phyloP scores from a whole-genome alignment of 2,888 invertebrate species.

The Plebejus anna region DNA sequence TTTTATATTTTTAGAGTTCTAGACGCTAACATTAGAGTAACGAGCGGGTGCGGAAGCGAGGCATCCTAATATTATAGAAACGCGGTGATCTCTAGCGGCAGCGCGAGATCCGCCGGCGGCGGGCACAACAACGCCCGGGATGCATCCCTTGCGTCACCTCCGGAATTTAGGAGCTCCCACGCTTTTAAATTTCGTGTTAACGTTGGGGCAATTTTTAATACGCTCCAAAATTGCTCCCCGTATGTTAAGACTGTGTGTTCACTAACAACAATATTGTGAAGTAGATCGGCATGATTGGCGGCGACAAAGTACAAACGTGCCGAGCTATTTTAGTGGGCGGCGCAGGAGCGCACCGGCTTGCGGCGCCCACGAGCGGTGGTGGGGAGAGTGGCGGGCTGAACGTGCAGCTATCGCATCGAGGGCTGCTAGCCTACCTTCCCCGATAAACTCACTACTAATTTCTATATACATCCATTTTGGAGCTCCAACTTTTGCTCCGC shows the following conservation, averaged over 20 bases:
- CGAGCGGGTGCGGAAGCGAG: conserved; percentile 14
- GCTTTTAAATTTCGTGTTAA: conserved; percentile 22
- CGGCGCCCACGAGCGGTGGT: not conserved
- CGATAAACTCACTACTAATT: no score
- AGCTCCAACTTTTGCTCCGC: not conserved
- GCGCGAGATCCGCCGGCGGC: not conserved
- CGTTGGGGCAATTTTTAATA: conserved; percentile 21
- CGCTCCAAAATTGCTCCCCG: conserved; percentile 16
- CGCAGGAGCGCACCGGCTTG: conserved; percentile 7
- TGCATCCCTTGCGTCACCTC: conserved; percentile 11
- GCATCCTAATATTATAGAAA: not conserved
- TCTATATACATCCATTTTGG: no score
- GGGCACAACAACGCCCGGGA: not conserved
- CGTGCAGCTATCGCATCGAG: not conserved
- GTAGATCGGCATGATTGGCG: conserved; percentile 14
- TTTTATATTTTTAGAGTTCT: conserved; percentile 40
- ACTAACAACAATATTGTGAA: conserved; percentile 26
- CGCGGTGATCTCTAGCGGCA: not conserved
- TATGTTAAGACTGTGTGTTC: conserved; percentile 28
- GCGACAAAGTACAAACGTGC: not conserved
- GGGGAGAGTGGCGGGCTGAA: not conserved
- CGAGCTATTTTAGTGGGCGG: conserved; percentile 27
- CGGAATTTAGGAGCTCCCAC: conserved; percentile 6
- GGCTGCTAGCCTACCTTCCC: not conserved
- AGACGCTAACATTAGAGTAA: conserved; percentile 52